phyloP scores from a whole-genome alignment of 1,140 invertebrate genomes.

The Cotesia typhae region DNA sequence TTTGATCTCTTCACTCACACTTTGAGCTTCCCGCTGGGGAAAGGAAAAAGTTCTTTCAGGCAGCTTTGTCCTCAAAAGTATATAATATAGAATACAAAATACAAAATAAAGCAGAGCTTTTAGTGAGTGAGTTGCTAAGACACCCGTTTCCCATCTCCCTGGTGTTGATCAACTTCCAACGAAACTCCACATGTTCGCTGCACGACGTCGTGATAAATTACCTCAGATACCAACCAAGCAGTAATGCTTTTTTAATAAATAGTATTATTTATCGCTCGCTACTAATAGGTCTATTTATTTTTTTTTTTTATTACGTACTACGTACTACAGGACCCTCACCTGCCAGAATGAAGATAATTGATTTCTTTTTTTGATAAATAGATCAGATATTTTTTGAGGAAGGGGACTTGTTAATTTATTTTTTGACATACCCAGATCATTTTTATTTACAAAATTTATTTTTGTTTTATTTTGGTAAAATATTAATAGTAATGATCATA shows the following conservation, averaged over 20 bases:
- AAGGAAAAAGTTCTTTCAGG: slow-evolving; percentile 24
- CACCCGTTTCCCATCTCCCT: slow-evolving; percentile 6
- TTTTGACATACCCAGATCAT: no score
- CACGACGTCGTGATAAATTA: neutral
- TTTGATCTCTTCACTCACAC: slow-evolving; percentile 48
- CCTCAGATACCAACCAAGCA: neutral
- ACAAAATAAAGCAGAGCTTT: no score
- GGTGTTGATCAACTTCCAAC: neutral
- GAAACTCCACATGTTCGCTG: neutral
- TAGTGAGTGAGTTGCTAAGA: neutral
- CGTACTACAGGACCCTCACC: no score
- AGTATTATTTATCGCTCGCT: neutral
- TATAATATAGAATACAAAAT: no score
- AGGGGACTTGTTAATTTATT: no score
- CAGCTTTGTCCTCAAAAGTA: slow-evolving; percentile 17
- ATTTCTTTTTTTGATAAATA: no score
- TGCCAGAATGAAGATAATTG: no score
- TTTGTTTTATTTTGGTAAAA: no score
- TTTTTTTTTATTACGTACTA: slow-evolving; percentile 1
- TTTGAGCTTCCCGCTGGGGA: slow-evolving; percentile 10
- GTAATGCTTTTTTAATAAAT: no score
- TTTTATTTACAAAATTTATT: no score
- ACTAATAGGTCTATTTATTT: neutral
- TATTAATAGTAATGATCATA: no score
- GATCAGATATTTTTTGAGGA: no score